These are phyloP conservation scores for Myotis pilosus DNA, from an alignment of 2,797 vertebrate genomes.

Conservation along the genomic window DNA sequence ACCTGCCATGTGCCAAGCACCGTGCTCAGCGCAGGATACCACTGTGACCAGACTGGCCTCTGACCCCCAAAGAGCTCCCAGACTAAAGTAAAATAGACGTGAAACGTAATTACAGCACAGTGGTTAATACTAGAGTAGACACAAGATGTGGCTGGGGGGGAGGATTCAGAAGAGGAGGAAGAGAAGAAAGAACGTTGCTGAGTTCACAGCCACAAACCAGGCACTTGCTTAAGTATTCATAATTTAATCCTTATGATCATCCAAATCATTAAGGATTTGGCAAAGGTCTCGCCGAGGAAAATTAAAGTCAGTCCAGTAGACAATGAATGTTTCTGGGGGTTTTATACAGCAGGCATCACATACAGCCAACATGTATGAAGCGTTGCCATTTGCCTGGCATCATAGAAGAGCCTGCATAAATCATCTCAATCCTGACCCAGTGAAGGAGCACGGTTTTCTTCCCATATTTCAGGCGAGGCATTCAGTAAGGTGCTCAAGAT, in stretches of 20 bases:
- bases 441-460: background rate
- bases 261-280: background rate
- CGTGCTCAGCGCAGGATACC: background rate
- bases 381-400: background rate
- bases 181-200: background rate
- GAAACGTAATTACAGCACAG: background rate
- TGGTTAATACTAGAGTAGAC: background rate
- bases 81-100: background rate
- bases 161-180: background rate
- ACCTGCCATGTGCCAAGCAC: background rate
- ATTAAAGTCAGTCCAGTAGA: background rate
- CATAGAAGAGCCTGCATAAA: background rate
- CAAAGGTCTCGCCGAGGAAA: background rate
- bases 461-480: background rate
- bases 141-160: background rate
- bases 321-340: background rate
- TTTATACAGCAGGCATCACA: background rate
- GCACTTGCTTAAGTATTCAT: background rate
- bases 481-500: background rate
- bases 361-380: background rate
- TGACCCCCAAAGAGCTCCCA: background rate
- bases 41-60: background rate
- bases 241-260: background rate
- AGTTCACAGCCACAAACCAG: background rate
- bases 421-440: background rate